Base-by-base conservation (phyloP, 2,797 vertebrate genomes). In the Meda fulgida region DNA sequence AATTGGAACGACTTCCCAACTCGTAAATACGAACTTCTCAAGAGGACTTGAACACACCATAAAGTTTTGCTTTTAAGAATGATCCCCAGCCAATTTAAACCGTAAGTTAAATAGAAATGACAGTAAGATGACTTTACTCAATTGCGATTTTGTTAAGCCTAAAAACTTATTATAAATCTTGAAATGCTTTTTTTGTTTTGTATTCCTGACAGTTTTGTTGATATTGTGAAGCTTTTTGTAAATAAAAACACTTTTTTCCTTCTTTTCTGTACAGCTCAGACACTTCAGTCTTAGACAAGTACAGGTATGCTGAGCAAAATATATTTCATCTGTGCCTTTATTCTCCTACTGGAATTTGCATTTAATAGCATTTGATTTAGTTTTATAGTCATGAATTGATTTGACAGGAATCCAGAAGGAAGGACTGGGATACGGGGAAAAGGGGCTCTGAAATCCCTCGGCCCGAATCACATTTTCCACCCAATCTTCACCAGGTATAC, bases 391-490 rank as follows among this genome's bases (percentile, higher is more conserved):
- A 31, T 46, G 53, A 83, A 87, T 55, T 18, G 1, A 60, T 79
- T 78, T 88, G 78, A 43, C 75, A 96, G 96, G 89, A 96, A 96
- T 88, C 95, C 95, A 53, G 88, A 21, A 83, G 98, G 98, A 81
- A 95, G 98, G 90, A 99, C 98, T 0, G 98, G 98, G 5, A 91
- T 99, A 81, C 91, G 75, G 1, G 98, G 97, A 71, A 95, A 91
- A 0, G 98, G 98, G 8, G 92, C 90, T 67, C 95, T 99, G 51
- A 87, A 89, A 77, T 90, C 55, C 85, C 96, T 98, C 1, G 98
- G 98, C 16, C 96, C 97, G 80, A 99, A 99, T 90, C 92, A 93
- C 31, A 94, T 93, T 0, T 77, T 97, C 69, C 96, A 98, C 58
- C 94, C 96, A 0, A 86, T 99, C 1, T 90, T 99, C 26, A 99